These are phyloP conservation scores for Protonemura montana DNA, from an alignment of 2,888 invertebrate genomes.

Conservation along the genomic window DNA sequence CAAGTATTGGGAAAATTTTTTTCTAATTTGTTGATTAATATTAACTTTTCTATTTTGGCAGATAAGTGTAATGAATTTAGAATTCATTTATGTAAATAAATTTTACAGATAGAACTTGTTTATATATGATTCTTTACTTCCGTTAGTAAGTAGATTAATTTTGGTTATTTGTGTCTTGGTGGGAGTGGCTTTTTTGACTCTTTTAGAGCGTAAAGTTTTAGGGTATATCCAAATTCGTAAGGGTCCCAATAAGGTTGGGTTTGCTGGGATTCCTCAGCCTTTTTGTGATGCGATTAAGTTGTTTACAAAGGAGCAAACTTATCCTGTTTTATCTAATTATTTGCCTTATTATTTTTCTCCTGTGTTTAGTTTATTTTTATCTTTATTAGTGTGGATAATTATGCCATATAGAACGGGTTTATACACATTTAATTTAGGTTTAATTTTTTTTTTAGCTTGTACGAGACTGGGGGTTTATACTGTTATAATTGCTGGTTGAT, in stretches of 20 bases:
- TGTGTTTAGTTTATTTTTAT: constrained; percentile 66
- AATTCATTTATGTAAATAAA: constrained; percentile 66
- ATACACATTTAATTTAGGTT: constrained; percentile 66
- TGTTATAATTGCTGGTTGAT: constrained; percentile 70
- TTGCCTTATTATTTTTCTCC: constrained; percentile 69
- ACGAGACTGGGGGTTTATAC: constrained; percentile 71
- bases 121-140: not conserved
- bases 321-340: constrained; percentile 68
- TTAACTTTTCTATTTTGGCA: constrained; percentile 66
- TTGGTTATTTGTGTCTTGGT: constrained; percentile 69
- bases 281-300: constrained; percentile 57
- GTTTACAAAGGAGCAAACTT: constrained; percentile 71
- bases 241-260: constrained; percentile 75
- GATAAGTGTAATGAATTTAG: constrained; percentile 76
- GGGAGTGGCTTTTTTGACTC: constrained; percentile 74
- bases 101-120: constrained; percentile 51
- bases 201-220: constrained; percentile 75
- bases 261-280: constrained; percentile 59
- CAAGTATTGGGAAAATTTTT: constrained; percentile 65
- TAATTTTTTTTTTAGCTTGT: constrained; percentile 72
- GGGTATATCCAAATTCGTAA: constrained; percentile 78
- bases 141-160: constrained; percentile 33
- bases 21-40: constrained; percentile 58
- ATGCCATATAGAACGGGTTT: constrained; percentile 66
- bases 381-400: constrained; percentile 66